Evolutionary conservation across 2,888 invertebrate species (phyloP), one percentile per base, ranked within the genome.

Genomic region (Elmis aenea): DNA sequence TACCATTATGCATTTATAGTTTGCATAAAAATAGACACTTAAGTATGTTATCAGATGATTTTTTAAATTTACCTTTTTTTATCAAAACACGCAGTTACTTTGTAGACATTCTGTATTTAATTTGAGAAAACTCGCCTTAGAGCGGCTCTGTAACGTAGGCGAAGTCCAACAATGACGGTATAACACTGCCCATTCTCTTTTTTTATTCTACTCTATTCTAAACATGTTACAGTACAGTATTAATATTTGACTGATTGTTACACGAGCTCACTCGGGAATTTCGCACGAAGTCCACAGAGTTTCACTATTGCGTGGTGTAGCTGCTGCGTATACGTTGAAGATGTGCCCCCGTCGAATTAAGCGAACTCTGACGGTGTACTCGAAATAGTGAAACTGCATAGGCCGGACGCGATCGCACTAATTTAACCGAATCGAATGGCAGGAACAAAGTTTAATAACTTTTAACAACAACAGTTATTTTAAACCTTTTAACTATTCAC

Each of bases 201-300:
- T n/a, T n/a, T n/a, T 51, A 57, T 57, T 57, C 63, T 64, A 64
- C 57, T 59, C 65, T 66, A 66, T 55, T 63, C 66, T 67, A 67
- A 62, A 62, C 62, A 64, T 63, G 63, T 59, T 64, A 66, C 63
- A 64, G 62, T 64, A 66, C 63, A 64, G 62, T 64, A 62, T 64
- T 65, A 59, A 64, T 64, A 61, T 58, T 59, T 58, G 58, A 60
- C 59, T 58, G 55, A 57, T 58, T 48, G 50, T 51, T 50, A 51
- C 57, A 59, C 57, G 59, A 61, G 57, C 57, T 59, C 50, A 49
- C 53, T 35, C 39, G 38, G 39, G 28, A 25, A 36, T 36, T 23
- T 39, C 15, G 29, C 30, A 33, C 34, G 28, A 33, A 20, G 16
- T 30, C 33, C 39, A 38, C 39, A 46, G 51, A 52, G 52, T 52